A percentile compares a stretch with the other conserved stretches of the same genome.
Conservation (phyloP, 2,113 vertebrate genomes). For the Megaceryle maxima region DNA sequence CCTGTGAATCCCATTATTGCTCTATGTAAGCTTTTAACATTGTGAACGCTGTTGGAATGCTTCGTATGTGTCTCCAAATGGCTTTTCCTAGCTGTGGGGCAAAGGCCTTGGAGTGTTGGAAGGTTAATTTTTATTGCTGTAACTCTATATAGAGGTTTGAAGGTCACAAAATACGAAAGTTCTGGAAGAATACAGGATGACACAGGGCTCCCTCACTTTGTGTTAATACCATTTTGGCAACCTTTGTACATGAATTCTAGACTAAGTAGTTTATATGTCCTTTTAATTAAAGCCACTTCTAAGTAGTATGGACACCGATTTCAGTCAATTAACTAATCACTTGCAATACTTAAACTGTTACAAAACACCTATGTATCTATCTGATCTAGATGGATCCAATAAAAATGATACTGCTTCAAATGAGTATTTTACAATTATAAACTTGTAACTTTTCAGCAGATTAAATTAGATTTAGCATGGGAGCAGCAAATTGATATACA, state of each 20-base stretch:
- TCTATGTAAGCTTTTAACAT: background rate
- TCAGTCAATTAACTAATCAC: background rate
- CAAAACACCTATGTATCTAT: accelerated
- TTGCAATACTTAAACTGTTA: background rate
- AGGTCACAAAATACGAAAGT: background rate
- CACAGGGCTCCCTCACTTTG: background rate
- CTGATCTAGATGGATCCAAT: background rate
- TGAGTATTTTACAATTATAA: background rate
- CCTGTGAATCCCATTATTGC: background rate
- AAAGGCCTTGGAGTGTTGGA: background rate
- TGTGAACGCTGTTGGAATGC: background rate
- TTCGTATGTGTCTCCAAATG: background rate
- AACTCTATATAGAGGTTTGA: background rate
- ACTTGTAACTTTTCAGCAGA: background rate
- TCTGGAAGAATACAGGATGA: background rate
- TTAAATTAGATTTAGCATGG: background rate
- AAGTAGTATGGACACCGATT: background rate
- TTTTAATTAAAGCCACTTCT: background rate
- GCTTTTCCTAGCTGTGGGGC: background rate
- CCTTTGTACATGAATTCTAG: background rate
- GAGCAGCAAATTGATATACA: background rate
- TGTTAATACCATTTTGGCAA: background rate
- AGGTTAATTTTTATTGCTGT: background rate
- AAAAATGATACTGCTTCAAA: background rate
- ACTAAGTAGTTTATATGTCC: background rate